Conservation (phyloP, 2,113 vertebrate genomes). For the Odocoileus hemionus region DNA sequence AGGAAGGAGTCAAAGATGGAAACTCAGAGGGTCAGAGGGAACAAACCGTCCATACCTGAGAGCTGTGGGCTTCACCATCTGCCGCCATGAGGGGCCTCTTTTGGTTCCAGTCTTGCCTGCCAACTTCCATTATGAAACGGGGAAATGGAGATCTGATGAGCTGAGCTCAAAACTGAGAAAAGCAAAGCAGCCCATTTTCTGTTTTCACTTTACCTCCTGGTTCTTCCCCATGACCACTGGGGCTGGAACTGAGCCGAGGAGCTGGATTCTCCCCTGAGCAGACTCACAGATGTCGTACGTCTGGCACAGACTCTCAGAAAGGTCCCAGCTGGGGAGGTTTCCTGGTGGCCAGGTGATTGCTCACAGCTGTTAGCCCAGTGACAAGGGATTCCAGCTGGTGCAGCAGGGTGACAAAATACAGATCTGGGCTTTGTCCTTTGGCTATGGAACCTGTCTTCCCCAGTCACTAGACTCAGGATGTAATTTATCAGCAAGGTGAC, state of each 20-base stretch:
- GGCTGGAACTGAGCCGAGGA: background rate
- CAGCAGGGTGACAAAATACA: background rate
- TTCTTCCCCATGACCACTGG: background rate
- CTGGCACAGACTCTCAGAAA: constrained; percentile 29
- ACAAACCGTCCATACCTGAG: background rate
- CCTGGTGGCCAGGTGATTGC: constrained; percentile 32
- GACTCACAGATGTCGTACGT: constrained; percentile 52
- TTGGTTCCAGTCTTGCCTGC: background rate
- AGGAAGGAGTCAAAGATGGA: background rate
- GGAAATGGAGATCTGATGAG: background rate
- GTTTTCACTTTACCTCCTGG: background rate
- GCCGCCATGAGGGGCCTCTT: background rate
- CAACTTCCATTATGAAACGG: background rate
- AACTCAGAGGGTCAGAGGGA: background rate
- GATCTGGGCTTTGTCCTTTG: background rate
- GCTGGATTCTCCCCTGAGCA: constrained; percentile 12
- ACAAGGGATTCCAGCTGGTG: constrained; percentile 30
- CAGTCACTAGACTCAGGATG: constrained; percentile 3
- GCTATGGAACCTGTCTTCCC: background rate
- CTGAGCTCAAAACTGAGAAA: background rate
- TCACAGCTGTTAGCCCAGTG: constrained; percentile 25
- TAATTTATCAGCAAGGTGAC: constrained; percentile 12
- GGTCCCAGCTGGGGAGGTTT: constrained; percentile 41
- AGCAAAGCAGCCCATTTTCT: background rate
- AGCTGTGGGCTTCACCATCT: background rate